These are phyloP conservation scores for Drosophila yooni DNA, from an alignment of 2,888 invertebrate species.

Conservation along the genomic window DNA sequence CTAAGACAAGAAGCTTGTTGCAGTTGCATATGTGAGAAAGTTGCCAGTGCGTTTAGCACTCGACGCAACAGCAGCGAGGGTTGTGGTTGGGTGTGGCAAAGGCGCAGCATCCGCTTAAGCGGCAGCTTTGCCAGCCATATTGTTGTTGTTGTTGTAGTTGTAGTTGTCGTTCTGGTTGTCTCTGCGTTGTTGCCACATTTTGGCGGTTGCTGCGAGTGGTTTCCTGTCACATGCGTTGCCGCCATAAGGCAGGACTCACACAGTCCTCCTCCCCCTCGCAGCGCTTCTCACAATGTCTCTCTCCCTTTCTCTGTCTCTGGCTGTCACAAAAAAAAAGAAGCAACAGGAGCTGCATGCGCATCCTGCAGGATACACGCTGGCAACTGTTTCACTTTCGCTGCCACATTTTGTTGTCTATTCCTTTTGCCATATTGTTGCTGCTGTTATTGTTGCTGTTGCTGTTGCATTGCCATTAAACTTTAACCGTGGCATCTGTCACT, in stretches of 20 bases:
- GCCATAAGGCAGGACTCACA: constrained; percentile 59
- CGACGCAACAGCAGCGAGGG: constrained; percentile 25
- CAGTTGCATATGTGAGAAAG: constrained; percentile 69
- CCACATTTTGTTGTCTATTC: constrained; percentile 40
- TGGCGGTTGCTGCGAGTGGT: constrained; percentile 75
- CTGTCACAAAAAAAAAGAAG: constrained; percentile 48
- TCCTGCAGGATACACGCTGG: constrained; percentile 65
- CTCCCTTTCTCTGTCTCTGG: background rate
- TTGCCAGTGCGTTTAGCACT: constrained; percentile 72
- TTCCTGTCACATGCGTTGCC: constrained; percentile 74
- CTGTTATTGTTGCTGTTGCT: constrained; percentile 20
- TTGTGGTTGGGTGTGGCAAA: constrained; percentile 3
- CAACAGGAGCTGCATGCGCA: constrained; percentile 57
- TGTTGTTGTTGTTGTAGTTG: constrained; percentile 47
- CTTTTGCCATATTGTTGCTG: constrained; percentile 26
- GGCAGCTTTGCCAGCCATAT: constrained; percentile 42
- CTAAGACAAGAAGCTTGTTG: constrained; percentile 56
- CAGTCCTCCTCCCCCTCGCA: constrained; percentile 1
- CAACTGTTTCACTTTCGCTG: constrained; percentile 77
- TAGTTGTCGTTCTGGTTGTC: constrained; percentile 46
- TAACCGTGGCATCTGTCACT: constrained; percentile 76
- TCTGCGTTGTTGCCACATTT: constrained; percentile 72
- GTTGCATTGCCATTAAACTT: constrained; percentile 72
- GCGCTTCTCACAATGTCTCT: no score
- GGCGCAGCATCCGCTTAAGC: constrained; percentile 60